phyloP scores from a whole-genome alignment of 2,113 vertebrate species.

The Crotalus horridus region DNA sequence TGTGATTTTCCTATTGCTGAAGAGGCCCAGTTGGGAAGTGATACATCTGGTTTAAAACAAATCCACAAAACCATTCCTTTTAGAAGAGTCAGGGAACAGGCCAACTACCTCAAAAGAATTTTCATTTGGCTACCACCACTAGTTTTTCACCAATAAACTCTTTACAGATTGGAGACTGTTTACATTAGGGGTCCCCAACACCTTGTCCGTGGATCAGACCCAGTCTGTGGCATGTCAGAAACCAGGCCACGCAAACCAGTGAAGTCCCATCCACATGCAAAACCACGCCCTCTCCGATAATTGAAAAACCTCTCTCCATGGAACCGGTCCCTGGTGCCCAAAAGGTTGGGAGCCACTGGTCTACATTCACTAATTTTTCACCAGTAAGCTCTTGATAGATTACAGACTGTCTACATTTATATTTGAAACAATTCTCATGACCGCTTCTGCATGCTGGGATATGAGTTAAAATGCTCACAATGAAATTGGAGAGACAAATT shows the following conservation, averaged over 20 bases:
- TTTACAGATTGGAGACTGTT: slow-evolving; percentile 5
- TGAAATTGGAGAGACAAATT: not conserved
- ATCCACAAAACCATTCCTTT: not conserved
- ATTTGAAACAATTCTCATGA: slow-evolving; percentile 8
- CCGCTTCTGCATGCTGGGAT: not conserved
- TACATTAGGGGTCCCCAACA: not conserved
- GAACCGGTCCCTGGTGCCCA: not conserved
- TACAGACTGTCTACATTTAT: not conserved
- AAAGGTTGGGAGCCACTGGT: not conserved
- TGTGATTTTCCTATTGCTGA: slow-evolving; percentile 1
- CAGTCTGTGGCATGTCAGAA: not conserved
- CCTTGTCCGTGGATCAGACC: too few relatives aligned
- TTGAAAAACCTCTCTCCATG: too few relatives aligned
- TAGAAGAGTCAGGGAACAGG: not conserved
- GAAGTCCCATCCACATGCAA: too few relatives aligned
- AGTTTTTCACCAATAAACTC: not conserved
- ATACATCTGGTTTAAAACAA: slow-evolving; percentile 14
- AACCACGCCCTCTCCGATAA: not conserved
- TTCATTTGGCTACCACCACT: not conserved
- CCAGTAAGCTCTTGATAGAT: slow-evolving; percentile 2
- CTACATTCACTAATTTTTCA: not conserved
- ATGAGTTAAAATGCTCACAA: not conserved
- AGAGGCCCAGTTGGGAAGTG: slow-evolving; percentile 4
- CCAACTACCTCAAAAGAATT: slow-evolving; percentile 14
- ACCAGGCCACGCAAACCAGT: not conserved